Conservation (phyloP, 2,113 vertebrate species). For the Passer montanus region DNA sequence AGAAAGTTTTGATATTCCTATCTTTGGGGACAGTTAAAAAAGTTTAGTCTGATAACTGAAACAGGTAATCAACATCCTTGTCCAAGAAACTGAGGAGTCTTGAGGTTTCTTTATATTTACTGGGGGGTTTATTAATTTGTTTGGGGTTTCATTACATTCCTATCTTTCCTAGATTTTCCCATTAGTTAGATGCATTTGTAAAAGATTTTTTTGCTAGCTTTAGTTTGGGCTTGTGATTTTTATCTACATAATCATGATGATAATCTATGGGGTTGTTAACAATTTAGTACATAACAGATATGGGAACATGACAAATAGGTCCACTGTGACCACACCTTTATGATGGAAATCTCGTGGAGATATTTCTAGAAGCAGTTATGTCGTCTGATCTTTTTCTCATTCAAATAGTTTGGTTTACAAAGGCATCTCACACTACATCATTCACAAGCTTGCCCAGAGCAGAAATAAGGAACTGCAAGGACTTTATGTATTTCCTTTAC, state of each 20-base stretch:
- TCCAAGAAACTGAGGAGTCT: background rate
- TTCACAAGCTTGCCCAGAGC: background rate
- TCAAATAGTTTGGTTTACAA: background rate
- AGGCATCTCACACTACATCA: background rate
- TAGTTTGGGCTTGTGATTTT: background rate
- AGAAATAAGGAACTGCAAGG: background rate
- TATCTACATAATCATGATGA: background rate
- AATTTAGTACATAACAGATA: background rate
- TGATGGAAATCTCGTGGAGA: fast-evolving
- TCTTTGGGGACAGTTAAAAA: background rate
- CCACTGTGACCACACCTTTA: background rate
- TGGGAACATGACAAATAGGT: background rate
- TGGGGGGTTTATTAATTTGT: background rate
- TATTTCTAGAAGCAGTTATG: background rate
- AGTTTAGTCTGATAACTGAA: background rate
- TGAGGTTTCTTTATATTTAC: background rate
- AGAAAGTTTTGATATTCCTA: background rate
- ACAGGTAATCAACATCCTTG: background rate
- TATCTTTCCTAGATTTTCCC: background rate
- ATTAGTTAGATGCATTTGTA: background rate
- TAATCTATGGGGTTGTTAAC: background rate
- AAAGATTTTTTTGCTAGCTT: background rate
- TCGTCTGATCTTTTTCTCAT: background rate
- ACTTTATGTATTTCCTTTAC: background rate
- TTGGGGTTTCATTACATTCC: background rate